phyloP scores from a whole-genome alignment of 2,113 vertebrate species.

The Salvelinus sp. region DNA sequence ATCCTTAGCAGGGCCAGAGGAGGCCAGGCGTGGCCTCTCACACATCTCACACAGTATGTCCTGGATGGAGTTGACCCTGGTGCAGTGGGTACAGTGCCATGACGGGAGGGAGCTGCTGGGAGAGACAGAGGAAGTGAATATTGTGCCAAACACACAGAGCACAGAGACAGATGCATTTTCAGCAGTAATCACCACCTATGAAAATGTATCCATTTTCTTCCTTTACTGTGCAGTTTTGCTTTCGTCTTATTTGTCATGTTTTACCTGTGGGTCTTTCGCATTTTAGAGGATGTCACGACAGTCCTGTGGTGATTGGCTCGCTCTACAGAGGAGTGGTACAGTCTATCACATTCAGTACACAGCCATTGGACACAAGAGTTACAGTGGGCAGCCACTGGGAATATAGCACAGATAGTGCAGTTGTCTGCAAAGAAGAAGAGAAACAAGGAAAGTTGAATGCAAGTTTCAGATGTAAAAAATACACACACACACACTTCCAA shows the following conservation, averaged over 20 bases:
- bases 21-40: constrained; percentile 73
- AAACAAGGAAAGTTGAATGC: not conserved
- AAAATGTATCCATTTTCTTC: not conserved
- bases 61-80: constrained; percentile 71
- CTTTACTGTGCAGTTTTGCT: too few relatives aligned
- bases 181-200: not conserved
- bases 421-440: constrained; percentile 49
- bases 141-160: too few relatives aligned
- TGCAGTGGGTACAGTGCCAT: constrained; percentile 83
- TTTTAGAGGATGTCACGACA: constrained; percentile 51
- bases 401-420: constrained; percentile 82
- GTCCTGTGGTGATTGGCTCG: constrained; percentile 75
- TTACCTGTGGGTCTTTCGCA: constrained; percentile 57
- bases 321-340: constrained; percentile 80
- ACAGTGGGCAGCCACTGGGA: constrained; percentile 74
- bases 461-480: not conserved
- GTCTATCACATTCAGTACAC: constrained; percentile 80
- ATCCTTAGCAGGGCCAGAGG: constrained; percentile 52
- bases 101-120: constrained; percentile 47
- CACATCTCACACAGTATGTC: constrained; percentile 81
- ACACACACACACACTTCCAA: constrained; percentile 8
- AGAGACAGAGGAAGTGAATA: not conserved
- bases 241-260: not conserved
- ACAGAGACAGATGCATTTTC: too few relatives aligned
- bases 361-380: constrained; percentile 76